Base-by-base conservation (phyloP, 2,888 invertebrate species). In the Diadromus collaris region DNA sequence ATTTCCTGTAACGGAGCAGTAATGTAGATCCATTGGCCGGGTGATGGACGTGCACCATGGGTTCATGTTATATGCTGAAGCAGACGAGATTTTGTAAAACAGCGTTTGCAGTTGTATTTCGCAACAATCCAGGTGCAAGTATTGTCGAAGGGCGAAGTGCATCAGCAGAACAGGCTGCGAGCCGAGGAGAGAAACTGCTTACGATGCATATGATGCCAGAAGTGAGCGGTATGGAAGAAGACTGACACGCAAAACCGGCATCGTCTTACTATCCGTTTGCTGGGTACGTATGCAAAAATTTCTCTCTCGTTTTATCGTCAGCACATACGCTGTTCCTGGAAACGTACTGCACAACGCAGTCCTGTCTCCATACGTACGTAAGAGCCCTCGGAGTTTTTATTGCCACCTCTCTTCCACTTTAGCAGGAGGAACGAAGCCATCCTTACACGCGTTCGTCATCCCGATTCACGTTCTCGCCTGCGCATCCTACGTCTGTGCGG, bases 271-370 rank as follows among this genome's bases (percentile, higher is more conserved):
- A 44, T 60, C 41, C 68, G 41, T 29, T 69, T 46, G 63, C 24
- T 41, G 54, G 71, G 51, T 27, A 78, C 76, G 75, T 78, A 79
- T 80, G 79, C 71, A 81, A 80, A 83, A 83, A 74, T 79, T 56
- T 77, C 64, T 73, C 54, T 72, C 61, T 63, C 54, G 46, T 48
- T 75, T 71, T 76, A 76, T 76, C 76, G 68, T 41, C 44, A 34
- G 58, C 64, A 34, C 73, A 70, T 73, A 73, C 76, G 69, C 34
- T 69, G 69, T 80, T 80, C 67, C 74, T 61, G 67, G 67, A 78
- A 77, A 70, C 67, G 46, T 60, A 75, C 56, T 60, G 58, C 46
- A 34, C 68, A 27, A 58, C 65, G 44, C 58, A 54, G 38, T 41
- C 32, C 32, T 38, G 34, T 63, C 61, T 63, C 46, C n/a, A 13